These are phyloP conservation scores for Anarrhichthys ocellatus DNA, from an alignment of 2,113 vertebrate genomes.

Conservation along the genomic window DNA sequence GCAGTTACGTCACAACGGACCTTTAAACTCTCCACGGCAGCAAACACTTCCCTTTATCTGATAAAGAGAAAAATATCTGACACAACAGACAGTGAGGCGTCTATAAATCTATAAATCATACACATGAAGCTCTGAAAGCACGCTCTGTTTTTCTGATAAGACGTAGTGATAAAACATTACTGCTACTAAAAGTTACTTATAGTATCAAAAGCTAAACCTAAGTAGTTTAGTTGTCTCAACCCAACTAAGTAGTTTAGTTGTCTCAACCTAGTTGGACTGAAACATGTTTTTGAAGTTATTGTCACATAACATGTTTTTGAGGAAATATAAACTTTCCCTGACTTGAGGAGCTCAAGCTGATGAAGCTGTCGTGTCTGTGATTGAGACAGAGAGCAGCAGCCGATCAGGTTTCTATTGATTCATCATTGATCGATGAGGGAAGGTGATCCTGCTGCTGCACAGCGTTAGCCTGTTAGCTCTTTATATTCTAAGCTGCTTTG, in stretches of 20 bases:
- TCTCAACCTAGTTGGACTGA: too few species aligned
- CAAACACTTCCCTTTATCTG: background rate
- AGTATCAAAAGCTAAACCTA: too few species aligned
- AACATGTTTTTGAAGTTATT: too few species aligned
- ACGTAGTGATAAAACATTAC: too few species aligned
- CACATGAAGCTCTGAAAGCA: too few species aligned
- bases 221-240: too few species aligned
- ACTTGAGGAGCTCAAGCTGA: too few species aligned
- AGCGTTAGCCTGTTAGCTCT: background rate
- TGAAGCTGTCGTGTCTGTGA: background rate
- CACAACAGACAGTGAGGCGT: background rate
- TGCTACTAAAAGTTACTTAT: too few species aligned
- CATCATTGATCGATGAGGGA: conserved; percentile 30
- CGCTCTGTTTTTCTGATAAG: too few species aligned
- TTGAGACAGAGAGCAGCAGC: background rate
- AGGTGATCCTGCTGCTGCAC: conserved; percentile 37
- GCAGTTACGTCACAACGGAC: conserved; percentile 5
- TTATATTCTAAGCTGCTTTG: background rate
- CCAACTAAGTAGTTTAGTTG: too few species aligned
- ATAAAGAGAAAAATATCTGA: background rate
- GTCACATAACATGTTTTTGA: too few species aligned
- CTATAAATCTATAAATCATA: background rate
- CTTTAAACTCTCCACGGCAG: conserved; percentile 8
- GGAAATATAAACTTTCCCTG: too few species aligned
- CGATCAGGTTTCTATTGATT: conserved; percentile 53